These are phyloP conservation scores for Monopterus albus DNA, from an alignment of 2,113 vertebrate species.

Conservation along the genomic window DNA sequence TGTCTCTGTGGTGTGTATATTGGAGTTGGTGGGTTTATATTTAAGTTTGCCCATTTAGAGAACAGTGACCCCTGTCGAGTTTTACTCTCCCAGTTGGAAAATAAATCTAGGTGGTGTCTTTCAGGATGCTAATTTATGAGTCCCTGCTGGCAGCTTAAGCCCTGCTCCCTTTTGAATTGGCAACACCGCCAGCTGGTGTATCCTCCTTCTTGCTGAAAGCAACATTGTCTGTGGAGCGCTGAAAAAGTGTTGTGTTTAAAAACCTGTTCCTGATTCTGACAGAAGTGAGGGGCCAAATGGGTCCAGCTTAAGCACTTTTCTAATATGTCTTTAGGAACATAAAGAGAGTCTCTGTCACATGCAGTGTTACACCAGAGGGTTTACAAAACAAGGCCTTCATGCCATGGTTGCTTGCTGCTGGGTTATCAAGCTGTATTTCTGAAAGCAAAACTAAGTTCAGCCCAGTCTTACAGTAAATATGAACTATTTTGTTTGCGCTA, in stretches of 20 bases:
- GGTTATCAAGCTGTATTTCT: slow-evolving; percentile 32
- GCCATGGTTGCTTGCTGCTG: slow-evolving; percentile 34
- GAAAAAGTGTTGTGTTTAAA: slow-evolving; percentile 48
- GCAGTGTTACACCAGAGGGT: slow-evolving; percentile 44
- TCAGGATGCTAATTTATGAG: slow-evolving; percentile 77
- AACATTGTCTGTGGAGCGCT: slow-evolving; percentile 61
- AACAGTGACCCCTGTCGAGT: slow-evolving; percentile 71
- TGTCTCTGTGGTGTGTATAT: slow-evolving; percentile 14
- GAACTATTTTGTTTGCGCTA: slow-evolving; percentile 22
- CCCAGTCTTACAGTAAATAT: slow-evolving; percentile 1
- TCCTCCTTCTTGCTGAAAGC: slow-evolving; percentile 65
- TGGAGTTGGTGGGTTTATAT: slow-evolving; percentile 45
- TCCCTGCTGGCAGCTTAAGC: slow-evolving; percentile 72
- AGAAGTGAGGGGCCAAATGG: slow-evolving; percentile 47
- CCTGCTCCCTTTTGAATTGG: slow-evolving; percentile 66
- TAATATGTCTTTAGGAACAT: slow-evolving; percentile 46
- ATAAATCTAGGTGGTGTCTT: slow-evolving; percentile 71
- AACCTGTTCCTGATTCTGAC: slow-evolving; percentile 60
- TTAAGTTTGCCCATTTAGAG: slow-evolving; percentile 61
- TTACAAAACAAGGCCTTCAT: slow-evolving; percentile 40
- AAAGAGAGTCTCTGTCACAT: slow-evolving; percentile 66
- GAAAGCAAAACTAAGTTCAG: slow-evolving; percentile 18
- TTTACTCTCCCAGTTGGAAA: slow-evolving; percentile 60
- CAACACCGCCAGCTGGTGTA: slow-evolving; percentile 71
- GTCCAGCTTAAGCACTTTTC: slow-evolving; percentile 33